These are phyloP conservation scores for Listronotus bonariensis DNA, from an alignment of 1,140 invertebrate species.

Conservation along the genomic window DNA sequence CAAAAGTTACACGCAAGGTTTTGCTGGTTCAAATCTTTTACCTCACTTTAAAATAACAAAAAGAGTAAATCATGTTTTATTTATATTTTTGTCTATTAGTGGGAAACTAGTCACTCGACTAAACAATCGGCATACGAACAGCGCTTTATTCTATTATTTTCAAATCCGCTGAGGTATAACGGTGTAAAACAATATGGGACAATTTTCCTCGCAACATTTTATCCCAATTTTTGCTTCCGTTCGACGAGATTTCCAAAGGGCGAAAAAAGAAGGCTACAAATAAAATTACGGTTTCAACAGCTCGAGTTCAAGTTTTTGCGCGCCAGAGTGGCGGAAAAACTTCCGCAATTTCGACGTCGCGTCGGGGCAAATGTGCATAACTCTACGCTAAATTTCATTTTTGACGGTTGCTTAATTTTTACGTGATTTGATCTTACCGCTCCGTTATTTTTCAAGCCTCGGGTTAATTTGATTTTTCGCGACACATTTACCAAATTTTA, in stretches of 20 bases:
- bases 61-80: too few species aligned
- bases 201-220: slow-evolving; percentile 10
- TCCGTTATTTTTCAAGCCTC: slow-evolving; percentile 14
- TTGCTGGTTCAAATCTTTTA: too few species aligned
- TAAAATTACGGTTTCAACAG: slow-evolving; percentile 20
- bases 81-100: too few species aligned
- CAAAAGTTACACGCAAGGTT: too few species aligned
- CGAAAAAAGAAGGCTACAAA: slow-evolving; percentile 11
- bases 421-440: slow-evolving; percentile 21
- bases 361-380: slow-evolving; percentile 13
- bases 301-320: slow-evolving; percentile 20
- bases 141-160: background rate
- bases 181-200: background rate
- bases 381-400: slow-evolving; percentile 18
- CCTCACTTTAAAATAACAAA: too few species aligned
- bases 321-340: slow-evolving; percentile 21
- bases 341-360: slow-evolving; percentile 16
- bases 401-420: slow-evolving; percentile 24
- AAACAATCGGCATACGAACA: too few species aligned
- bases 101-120: too few species aligned
- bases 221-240: slow-evolving; percentile 14
- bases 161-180: background rate
- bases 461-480: background rate
- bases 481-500: slow-evolving; percentile 2
- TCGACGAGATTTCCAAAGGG: slow-evolving; percentile 11